These are phyloP conservation scores for Toxotes jaculatrix DNA, from an alignment of 2,113 vertebrate species.

Conservation along the genomic window DNA sequence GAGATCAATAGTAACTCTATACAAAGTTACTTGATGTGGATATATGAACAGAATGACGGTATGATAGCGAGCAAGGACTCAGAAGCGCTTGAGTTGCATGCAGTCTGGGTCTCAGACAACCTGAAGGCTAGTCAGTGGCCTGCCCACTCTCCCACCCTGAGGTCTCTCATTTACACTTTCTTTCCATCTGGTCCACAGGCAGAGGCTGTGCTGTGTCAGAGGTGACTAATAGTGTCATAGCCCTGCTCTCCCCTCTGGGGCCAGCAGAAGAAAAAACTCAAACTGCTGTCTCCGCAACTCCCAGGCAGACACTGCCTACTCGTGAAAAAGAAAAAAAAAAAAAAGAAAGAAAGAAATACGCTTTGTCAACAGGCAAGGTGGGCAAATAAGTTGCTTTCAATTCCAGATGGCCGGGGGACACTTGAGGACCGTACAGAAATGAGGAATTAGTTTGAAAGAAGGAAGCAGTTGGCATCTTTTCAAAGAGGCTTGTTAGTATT, in stretches of 20 bases:
- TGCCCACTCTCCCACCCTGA: conserved; percentile 36
- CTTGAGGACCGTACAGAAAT: conserved; percentile 35
- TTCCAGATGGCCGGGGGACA: conserved; percentile 49
- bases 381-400: conserved; percentile 58
- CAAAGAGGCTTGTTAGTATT: conserved; percentile 58
- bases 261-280: conserved; percentile 59
- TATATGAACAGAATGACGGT: conserved; percentile 34
- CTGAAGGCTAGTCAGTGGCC: conserved; percentile 52
- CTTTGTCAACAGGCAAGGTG: conserved; percentile 66
- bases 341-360: conserved; percentile 46
- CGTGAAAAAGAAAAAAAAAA: conserved; percentile 5
- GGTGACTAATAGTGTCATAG: conserved; percentile 77
- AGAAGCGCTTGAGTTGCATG: conserved; percentile 2
- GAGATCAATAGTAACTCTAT: conserved; percentile 46
- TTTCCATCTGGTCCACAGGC: conserved; percentile 70
- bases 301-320: conserved; percentile 38
- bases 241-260: conserved; percentile 47
- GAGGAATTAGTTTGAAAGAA: conserved; percentile 54
- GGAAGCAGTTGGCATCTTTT: conserved; percentile 48
- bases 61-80: conserved; percentile 4
- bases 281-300: conserved; percentile 73
- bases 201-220: conserved; percentile 74
- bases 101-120: conserved; percentile 13
- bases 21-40: conserved; percentile 25
- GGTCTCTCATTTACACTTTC: conserved; percentile 69